phyloP scores from a whole-genome alignment of 2,797 vertebrate species.

The Trachops cirrhosus region DNA sequence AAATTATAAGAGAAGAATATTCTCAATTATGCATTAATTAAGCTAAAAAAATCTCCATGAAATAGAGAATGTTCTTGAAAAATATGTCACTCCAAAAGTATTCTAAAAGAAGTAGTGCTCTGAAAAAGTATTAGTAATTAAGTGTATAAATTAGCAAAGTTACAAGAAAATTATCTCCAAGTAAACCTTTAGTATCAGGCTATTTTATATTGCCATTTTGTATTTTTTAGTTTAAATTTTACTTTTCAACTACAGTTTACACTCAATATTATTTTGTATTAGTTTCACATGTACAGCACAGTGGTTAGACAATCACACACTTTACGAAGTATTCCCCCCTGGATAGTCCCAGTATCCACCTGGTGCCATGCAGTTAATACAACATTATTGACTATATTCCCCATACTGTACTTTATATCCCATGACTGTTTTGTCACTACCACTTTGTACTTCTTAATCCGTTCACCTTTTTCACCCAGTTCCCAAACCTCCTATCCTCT shows the following conservation, averaged over 20 bases:
- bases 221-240: not conserved
- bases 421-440: not conserved
- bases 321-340: not conserved
- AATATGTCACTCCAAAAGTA: not conserved
- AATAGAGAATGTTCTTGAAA: not conserved
- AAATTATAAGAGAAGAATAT: not conserved
- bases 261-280: not conserved
- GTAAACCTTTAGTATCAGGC: not conserved
- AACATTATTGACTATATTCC: not conserved
- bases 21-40: not conserved
- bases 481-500: no score
- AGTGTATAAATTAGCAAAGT: not conserved
- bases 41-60: not conserved
- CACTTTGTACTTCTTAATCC: not conserved
- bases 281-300: not conserved
- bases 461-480: not conserved
- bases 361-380: not conserved
- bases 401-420: not conserved
- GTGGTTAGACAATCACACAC: not conserved
- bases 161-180: not conserved
- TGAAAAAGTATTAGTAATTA: not conserved
- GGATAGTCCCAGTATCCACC: not conserved
- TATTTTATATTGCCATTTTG: not conserved
- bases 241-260: not conserved
- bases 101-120: not conserved